Percentiles rank a stretch among this genome's conserved stretches.
Evolutionary conservation across 2,888 invertebrate genomes (phyloP).

Genomic region (Rhingia rostrata): DNA sequence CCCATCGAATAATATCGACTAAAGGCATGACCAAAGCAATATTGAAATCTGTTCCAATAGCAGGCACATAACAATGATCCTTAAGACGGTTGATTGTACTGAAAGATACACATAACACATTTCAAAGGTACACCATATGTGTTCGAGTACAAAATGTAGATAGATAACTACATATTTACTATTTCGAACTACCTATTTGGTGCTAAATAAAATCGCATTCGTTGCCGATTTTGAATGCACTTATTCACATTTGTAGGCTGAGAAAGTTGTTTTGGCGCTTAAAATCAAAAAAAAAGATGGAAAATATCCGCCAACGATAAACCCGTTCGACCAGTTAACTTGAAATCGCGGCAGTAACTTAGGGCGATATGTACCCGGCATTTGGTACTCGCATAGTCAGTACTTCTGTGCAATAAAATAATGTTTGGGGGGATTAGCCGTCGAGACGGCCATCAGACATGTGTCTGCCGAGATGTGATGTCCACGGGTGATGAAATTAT

Average conservation of each 20-base stretch:
- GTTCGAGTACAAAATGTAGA: background rate
- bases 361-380: slow-evolving; percentile 24
- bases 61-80: background rate
- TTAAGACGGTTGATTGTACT: background rate
- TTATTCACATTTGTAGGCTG: slow-evolving; percentile 32
- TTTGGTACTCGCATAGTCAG: slow-evolving; percentile 27
- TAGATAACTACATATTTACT: background rate
- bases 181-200: background rate
- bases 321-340: slow-evolving; percentile 55
- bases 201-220: background rate
- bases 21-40: too few relatives aligned
- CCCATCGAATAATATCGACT: too few relatives aligned
- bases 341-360: slow-evolving; percentile 44
- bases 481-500: slow-evolving; percentile 46
- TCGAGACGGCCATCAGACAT: slow-evolving; percentile 52
- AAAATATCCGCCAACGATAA: slow-evolving; percentile 42
- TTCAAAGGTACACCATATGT: background rate
- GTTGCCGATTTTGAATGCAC: slow-evolving; percentile 12
- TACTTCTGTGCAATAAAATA: slow-evolving; percentile 1
- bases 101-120: background rate
- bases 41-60: background rate
- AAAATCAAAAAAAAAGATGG: slow-evolving; percentile 19
- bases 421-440: slow-evolving; percentile 5
- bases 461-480: slow-evolving; percentile 35
- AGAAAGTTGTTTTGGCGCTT: slow-evolving; percentile 66